These are phyloP conservation scores for Mercenaria mercenaria DNA, from an alignment of 1,140 invertebrate genomes.

Conservation along the genomic window DNA sequence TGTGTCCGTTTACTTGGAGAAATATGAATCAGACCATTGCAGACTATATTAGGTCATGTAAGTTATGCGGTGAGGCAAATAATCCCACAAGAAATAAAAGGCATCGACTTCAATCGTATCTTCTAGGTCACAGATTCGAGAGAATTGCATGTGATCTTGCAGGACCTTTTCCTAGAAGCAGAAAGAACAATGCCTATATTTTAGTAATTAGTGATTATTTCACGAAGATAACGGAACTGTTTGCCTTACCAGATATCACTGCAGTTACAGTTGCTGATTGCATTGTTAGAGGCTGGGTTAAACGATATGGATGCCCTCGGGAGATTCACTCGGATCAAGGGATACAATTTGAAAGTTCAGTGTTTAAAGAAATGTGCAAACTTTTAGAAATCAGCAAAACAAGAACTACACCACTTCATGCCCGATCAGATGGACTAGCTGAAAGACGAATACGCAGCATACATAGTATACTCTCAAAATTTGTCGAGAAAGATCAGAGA, in stretches of 20 bases:
- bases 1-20: slow-evolving; percentile 9
- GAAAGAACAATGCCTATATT: neutral
- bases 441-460: slow-evolving; percentile 13
- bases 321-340: slow-evolving; percentile 34
- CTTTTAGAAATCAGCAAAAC: neutral
- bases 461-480: neutral
- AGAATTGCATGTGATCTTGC: slow-evolving; percentile 7
- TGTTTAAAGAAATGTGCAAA: slow-evolving; percentile 27
- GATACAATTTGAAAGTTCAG: slow-evolving; percentile 13
- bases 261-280: slow-evolving; percentile 11
- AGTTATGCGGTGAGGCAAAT: slow-evolving; percentile 23
- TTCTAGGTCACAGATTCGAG: neutral
- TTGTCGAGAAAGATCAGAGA: slow-evolving; percentile 30
- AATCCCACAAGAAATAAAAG: neutral
- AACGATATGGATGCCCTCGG: neutral
- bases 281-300: neutral
- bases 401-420: slow-evolving; percentile 34
- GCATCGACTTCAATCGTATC: neutral
- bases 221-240: slow-evolving; percentile 21
- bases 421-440: neutral
- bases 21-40: neutral
- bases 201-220: slow-evolving; percentile 48
- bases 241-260: neutral
- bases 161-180: slow-evolving; percentile 17
- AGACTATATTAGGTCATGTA: slow-evolving; percentile 5